These are phyloP conservation scores for Siniperca undulata DNA, from an alignment of 2,797 vertebrate genomes.

Conservation along the genomic window DNA sequence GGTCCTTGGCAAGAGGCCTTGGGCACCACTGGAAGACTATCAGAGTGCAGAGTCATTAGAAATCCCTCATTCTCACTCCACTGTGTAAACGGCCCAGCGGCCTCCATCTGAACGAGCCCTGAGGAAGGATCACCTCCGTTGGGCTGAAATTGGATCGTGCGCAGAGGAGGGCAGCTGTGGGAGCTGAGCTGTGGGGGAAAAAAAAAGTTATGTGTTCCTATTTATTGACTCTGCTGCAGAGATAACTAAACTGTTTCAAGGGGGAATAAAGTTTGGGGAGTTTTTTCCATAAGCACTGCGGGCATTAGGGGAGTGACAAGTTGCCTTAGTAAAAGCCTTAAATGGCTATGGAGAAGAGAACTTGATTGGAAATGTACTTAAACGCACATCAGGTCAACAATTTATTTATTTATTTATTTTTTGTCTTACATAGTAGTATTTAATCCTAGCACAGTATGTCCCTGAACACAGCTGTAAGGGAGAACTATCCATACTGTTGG, in stretches of 20 bases:
- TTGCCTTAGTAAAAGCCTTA: constrained; percentile 52
- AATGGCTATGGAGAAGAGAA: constrained; percentile 40
- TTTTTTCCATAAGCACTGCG: constrained; percentile 54
- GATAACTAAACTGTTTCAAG: constrained; percentile 68
- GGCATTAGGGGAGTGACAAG: constrained; percentile 52
- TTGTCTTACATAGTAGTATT: background rate
- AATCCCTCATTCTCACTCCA: constrained; percentile 78
- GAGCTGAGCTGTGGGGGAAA: constrained; percentile 10
- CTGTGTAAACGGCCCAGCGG: constrained; percentile 69
- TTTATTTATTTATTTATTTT: too few relatives aligned
- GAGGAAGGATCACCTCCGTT: constrained; percentile 74
- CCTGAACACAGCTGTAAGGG: constrained; percentile 18
- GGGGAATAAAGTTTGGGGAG: constrained; percentile 55
- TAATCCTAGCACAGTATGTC: constrained; percentile 14
- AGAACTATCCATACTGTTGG: background rate
- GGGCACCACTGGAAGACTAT: constrained; percentile 74
- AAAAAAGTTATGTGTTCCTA: constrained; percentile 64
- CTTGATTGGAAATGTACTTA: constrained; percentile 46
- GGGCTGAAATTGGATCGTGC: constrained; percentile 76
- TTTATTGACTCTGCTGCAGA: constrained; percentile 72
- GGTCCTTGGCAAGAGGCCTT: constrained; percentile 78
- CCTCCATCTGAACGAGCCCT: constrained; percentile 70
- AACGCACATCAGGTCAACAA: constrained; percentile 14
- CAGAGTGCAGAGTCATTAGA: constrained; percentile 79
- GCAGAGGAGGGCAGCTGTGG: constrained; percentile 46